Base-by-base conservation (phyloP, 2,888 invertebrate genomes). In the Hetaerina titia region DNA sequence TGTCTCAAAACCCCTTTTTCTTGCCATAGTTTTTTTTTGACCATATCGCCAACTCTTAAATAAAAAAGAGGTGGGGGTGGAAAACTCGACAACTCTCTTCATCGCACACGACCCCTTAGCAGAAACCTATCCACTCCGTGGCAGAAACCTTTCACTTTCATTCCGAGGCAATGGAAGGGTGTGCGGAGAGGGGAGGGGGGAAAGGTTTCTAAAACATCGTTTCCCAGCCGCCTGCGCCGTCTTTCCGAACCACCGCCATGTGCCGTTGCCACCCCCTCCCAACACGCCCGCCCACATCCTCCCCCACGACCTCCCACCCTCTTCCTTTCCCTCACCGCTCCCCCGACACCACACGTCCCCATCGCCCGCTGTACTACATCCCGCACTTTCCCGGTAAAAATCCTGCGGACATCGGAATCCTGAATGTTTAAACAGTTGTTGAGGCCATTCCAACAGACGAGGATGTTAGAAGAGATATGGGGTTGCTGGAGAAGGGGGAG, bases 401-500 rank as follows among this genome's bases (percentile, higher is more conserved):
- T 89, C 57, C 89, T 58, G 56, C 89, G 89, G 89, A 58, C 89
- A 89, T 56, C 56, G 89, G 58, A 89, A 89, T 89, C 57, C 89
- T 89, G 89, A 89, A 89, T 89, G 89, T 89, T 89, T 89, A 89
- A 89, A 89, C 89, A 89, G 89, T 89, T 89, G 89, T 89, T 56
- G 89, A 89, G 89, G 89, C 89, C 57, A n/a, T 89, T 89, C 58
- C 89, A 45, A 58, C 89, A n/a, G 57, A n/a, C 57, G 89, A 89
- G 89, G 89, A 57, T 58, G 89, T 81, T 56, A 89, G 89, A 2
- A 58, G 58, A 57, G 58, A 58, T 19, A n/a, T 56, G 57, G 22
- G 9, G 22, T 9, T 8, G 17, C n/a, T 56, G 88, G 15, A 13
- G 69, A 69, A 69, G 69, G n/a, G 69, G 69, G 7, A 13, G 69